Evolutionary conservation across 2,888 invertebrate species (phyloP), one percentile per base, ranked within the genome.

Genomic region (Pseudanteris insignis): DNA sequence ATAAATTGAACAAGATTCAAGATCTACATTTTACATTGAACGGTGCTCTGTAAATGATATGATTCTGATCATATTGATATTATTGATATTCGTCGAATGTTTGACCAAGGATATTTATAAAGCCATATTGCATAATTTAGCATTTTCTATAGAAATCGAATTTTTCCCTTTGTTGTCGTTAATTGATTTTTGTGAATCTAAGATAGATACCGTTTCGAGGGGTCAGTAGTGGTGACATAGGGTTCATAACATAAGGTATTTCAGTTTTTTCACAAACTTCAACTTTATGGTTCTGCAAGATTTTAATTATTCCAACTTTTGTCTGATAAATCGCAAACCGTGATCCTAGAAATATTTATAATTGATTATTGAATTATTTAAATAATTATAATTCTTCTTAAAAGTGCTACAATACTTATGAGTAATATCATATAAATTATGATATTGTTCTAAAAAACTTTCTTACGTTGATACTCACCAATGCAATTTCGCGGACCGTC

Each of bases 401-500:
- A 7, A 21, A 21, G 21, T 21, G 7, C 21, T 7, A 21, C 21
- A 3, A 21, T 5, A 3, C 7, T 5, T 21, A 21, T 21, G 7
- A 5, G 21, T 21, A n/a, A n/a, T n/a, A n/a, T n/a, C n/a, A n/a
- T n/a, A n/a, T n/a, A n/a, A n/a, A n/a, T n/a, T n/a, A n/a, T n/a
- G n/a, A n/a, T n/a, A n/a, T n/a, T n/a, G n/a, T n/a, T n/a, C n/a
- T n/a, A n/a, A n/a, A n/a, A n/a, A n/a, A n/a, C n/a, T n/a, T n/a
- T n/a, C n/a, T n/a, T n/a, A n/a, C n/a, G n/a, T n/a, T n/a, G n/a
- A 14, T n/a, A 30, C 26, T n/a, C 69, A 76, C 76, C 77, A 13
- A 78, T 73, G 25, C 77, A 78, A 62, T 76, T 76, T 48, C 73
- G 68, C 0, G 77, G 77, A 1, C 78, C 78, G 55, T 72, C 67